phyloP scores from a whole-genome alignment of 2,888 invertebrate species.

The Andrena bucephala region DNA sequence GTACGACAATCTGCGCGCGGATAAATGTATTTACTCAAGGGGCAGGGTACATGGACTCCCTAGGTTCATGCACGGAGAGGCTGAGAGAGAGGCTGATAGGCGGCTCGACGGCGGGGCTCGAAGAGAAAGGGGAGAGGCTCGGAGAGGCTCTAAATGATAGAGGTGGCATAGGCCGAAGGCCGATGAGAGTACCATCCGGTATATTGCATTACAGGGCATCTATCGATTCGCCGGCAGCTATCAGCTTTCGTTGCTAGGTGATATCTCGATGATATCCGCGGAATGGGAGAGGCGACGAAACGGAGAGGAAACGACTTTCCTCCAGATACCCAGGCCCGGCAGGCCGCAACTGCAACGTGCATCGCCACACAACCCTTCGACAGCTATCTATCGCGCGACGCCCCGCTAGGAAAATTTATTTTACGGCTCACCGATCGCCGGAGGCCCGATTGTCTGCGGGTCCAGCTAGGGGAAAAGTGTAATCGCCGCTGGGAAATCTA shows the following conservation, averaged over 20 bases:
- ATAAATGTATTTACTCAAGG: slow-evolving; percentile 69
- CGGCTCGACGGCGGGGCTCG: slow-evolving; percentile 10
- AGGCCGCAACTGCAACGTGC: slow-evolving; percentile 19
- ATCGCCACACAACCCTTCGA: background rate
- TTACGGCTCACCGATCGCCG: slow-evolving; percentile 12
- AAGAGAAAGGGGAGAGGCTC: slow-evolving; percentile 21
- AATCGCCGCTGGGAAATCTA: slow-evolving; percentile 20
- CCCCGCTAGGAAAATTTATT: slow-evolving; percentile 11
- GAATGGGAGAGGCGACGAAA: slow-evolving; percentile 23
- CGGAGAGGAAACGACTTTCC: slow-evolving; percentile 53
- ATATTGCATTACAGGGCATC: slow-evolving; percentile 77
- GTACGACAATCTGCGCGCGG: slow-evolving; percentile 59
- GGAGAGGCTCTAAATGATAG: slow-evolving; percentile 43
- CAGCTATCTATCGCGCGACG: slow-evolving; percentile 16
- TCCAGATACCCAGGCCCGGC: slow-evolving; percentile 7
- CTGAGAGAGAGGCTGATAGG: slow-evolving; percentile 24
- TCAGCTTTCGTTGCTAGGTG: slow-evolving; percentile 83
- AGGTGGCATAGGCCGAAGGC: slow-evolving; percentile 61
- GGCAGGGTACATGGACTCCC: slow-evolving; percentile 53
- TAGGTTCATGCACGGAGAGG: slow-evolving; percentile 39
- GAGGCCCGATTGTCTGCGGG: background rate
- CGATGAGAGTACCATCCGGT: slow-evolving; percentile 71
- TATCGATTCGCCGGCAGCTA: slow-evolving; percentile 81
- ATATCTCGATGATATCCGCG: slow-evolving; percentile 80
- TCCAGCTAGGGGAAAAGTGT: background rate